These are phyloP conservation scores for Trichonephila clavata DNA, from an alignment of 1,140 invertebrate genomes.

Conservation along the genomic window DNA sequence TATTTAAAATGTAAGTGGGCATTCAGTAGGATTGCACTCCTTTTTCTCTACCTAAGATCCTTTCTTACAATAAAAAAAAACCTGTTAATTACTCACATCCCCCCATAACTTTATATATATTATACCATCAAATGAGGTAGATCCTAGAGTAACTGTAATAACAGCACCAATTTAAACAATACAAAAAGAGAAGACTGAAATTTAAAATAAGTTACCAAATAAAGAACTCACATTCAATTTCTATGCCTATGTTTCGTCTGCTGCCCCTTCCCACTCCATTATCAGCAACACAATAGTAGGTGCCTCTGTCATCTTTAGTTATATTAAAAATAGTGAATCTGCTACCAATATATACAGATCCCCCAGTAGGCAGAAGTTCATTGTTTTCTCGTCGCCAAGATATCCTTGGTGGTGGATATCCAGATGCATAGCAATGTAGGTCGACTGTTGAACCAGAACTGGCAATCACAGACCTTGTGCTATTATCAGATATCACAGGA, in stretches of 20 bases:
- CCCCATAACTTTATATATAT: too few relatives aligned
- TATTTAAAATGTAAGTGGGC: too few relatives aligned
- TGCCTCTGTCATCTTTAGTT: constrained; percentile 93
- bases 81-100: too few relatives aligned
- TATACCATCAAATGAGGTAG: too few relatives aligned
- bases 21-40: too few relatives aligned
- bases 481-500: constrained; percentile 95
- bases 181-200: constrained; percentile 1
- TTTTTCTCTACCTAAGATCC: too few relatives aligned
- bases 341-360: constrained; percentile 83
- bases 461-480: constrained; percentile 91
- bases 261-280: constrained; percentile 90
- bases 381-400: constrained; percentile 96
- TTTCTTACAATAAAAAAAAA: too few relatives aligned
- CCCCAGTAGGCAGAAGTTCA: constrained; percentile 93
- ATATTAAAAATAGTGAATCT: constrained; percentile 87
- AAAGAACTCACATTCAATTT: constrained; percentile 85
- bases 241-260: constrained; percentile 91
- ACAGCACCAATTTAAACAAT: neutral
- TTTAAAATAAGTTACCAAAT: neutral
- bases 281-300: constrained; percentile 96
- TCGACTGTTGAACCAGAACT: constrained; percentile 89
- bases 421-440: constrained; percentile 93
- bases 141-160: neutral
- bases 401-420: constrained; percentile 90